Percentiles rank a stretch among this genome's conserved stretches.
Evolutionary conservation across 1,140 invertebrate species (phyloP).

Genomic region (Atopsyche davidsoni): DNA sequence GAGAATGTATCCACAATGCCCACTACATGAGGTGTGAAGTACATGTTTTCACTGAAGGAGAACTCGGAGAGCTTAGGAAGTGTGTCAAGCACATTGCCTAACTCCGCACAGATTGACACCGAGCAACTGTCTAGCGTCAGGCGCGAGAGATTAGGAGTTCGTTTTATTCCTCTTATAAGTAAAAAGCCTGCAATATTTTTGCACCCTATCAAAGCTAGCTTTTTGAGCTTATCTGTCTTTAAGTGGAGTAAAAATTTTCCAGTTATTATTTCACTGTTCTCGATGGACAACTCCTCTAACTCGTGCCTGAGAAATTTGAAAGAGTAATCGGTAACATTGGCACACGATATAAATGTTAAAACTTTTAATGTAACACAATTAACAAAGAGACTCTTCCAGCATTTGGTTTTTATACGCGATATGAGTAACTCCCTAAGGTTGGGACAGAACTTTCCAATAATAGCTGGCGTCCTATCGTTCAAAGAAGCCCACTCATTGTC

Average conservation of each 20-base stretch:
- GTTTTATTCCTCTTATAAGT: conserved; percentile 35
- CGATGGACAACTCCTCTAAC: conserved; percentile 37
- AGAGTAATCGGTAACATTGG: conserved; percentile 34
- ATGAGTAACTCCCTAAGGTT: conserved; percentile 40
- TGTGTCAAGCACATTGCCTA: conserved; percentile 37
- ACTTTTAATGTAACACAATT: conserved; percentile 41
- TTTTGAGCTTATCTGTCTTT: conserved; percentile 33
- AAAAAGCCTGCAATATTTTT: conserved; percentile 39
- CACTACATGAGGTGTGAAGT: not conserved
- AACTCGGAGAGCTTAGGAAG: conserved; percentile 38
- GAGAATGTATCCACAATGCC: conserved; percentile 19
- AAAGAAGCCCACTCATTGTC: conserved; percentile 42
- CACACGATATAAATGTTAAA: conserved; percentile 40
- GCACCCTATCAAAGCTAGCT: conserved; percentile 41
- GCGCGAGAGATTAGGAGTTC: conserved; percentile 34
- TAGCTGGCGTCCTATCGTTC: conserved; percentile 45
- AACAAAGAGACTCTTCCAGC: conserved; percentile 44
- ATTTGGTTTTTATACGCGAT: conserved; percentile 39
- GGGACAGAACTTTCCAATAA: conserved; percentile 44
- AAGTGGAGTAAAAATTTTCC: conserved; percentile 39
- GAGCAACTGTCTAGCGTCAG: conserved; percentile 39
- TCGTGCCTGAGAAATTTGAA: conserved; percentile 17
- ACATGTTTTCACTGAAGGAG: conserved; percentile 38
- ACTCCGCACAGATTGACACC: conserved; percentile 36
- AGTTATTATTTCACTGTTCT: conserved; percentile 40